phyloP scores from a whole-genome alignment of 2,797 vertebrate genomes.

The Gobio occitaniae region DNA sequence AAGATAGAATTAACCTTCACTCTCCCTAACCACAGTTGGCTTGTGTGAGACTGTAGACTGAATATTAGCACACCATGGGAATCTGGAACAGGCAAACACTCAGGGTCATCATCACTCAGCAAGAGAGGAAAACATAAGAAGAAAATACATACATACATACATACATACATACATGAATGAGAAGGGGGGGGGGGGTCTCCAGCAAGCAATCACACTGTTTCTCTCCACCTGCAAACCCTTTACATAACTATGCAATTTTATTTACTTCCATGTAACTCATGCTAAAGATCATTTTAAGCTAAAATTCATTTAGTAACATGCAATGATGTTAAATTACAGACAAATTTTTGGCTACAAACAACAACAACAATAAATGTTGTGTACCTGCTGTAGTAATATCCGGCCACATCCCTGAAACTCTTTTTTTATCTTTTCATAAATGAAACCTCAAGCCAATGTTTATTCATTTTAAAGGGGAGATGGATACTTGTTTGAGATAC shows the following conservation, averaged over 20 bases:
- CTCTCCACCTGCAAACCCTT: not conserved
- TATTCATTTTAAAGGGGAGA: not conserved
- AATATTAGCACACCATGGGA: conserved; percentile 86
- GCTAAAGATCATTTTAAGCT: too few relatives aligned
- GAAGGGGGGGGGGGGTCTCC: conserved; percentile 82
- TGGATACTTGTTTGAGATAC: conserved; percentile 40
- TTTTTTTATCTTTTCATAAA: not conserved
- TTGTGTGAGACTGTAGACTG: conserved; percentile 80
- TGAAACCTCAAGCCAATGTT: not conserved
- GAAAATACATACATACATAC: conserved; percentile 76
- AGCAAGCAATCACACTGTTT: too few relatives aligned
- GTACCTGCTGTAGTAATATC: not conserved
- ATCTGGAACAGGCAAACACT: conserved; percentile 74
- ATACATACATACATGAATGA: not conserved
- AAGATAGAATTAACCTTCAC: conserved; percentile 97
- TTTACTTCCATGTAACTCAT: not conserved
- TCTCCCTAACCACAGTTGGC: conserved; percentile 86
- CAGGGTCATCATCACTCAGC: conserved; percentile 38
- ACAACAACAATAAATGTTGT: not conserved
- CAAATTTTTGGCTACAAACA: not conserved
- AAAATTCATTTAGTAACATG: conserved; percentile 58
- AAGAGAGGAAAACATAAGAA: conserved; percentile 56
- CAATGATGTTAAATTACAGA: not conserved
- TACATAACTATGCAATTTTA: not conserved
- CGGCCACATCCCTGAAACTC: not conserved